These are phyloP conservation scores for Melanotaenia trifasciata DNA, from an alignment of 2,797 vertebrate genomes.

Conservation along the genomic window DNA sequence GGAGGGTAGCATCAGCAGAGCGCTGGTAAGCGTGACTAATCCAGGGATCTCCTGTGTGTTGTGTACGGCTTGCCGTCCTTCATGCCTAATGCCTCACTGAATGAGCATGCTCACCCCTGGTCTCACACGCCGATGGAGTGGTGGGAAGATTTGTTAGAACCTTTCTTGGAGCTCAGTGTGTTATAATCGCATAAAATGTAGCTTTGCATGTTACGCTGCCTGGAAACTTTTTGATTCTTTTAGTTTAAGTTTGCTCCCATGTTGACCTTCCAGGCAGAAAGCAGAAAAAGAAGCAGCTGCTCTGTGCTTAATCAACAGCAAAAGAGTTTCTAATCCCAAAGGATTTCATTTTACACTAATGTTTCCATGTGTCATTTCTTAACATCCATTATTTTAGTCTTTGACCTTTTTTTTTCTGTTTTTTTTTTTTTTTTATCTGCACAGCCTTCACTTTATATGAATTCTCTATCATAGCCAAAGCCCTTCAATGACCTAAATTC, in stretches of 20 bases:
- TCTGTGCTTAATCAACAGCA: constrained; percentile 8
- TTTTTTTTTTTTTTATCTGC: constrained; percentile 1
- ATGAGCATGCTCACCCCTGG: constrained; percentile 26
- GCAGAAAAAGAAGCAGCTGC: not conserved
- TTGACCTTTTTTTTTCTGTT: constrained; percentile 15
- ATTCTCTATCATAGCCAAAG: constrained; percentile 32
- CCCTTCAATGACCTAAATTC: constrained; percentile 50
- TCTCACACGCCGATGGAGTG: constrained; percentile 14
- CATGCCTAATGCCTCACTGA: constrained; percentile 58
- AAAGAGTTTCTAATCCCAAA: constrained; percentile 10
- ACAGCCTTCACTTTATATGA: constrained; percentile 31
- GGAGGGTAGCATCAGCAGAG: constrained; percentile 50
- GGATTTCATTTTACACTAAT: not conserved
- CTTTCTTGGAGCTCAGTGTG: constrained; percentile 1
- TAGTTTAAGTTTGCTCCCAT: not conserved
- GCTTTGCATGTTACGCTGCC: constrained; percentile 19
- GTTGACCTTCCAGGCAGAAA: not conserved
- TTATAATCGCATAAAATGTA: constrained; percentile 14
- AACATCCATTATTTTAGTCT: constrained; percentile 33
- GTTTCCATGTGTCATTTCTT: constrained; percentile 26
- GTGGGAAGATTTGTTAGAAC: constrained; percentile 2
- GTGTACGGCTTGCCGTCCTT: constrained; percentile 68
- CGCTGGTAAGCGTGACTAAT: constrained; percentile 70
- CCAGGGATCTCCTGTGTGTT: constrained; percentile 68
- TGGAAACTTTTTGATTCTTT: not conserved